phyloP scores from a whole-genome alignment of 1,140 invertebrate genomes.

The Gerris buenoi region DNA sequence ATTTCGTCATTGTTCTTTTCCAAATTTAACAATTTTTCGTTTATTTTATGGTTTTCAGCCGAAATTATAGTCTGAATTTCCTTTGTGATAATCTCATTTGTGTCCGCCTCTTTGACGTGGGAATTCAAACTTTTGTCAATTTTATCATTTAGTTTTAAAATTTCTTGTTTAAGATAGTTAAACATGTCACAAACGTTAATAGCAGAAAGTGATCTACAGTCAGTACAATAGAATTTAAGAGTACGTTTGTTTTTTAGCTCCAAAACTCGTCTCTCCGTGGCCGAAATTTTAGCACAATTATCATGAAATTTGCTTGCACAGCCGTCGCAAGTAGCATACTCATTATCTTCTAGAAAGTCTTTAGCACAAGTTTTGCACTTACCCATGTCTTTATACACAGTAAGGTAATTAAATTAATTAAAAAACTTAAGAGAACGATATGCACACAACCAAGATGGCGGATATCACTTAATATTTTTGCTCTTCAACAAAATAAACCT shows the following conservation, averaged over 20 bases:
- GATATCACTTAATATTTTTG: too few relatives aligned
- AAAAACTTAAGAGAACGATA: neutral
- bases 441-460: neutral
- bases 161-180: neutral
- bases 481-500: too few relatives aligned
- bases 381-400: neutral
- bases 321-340: neutral
- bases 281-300: neutral
- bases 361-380: neutral
- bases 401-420: neutral
- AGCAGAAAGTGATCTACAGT: neutral
- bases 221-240: neutral
- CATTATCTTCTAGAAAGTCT: neutral
- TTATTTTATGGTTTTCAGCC: neutral
- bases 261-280: neutral
- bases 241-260: neutral
- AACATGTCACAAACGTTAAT: neutral
- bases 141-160: neutral
- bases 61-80: neutral
- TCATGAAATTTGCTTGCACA: neutral
- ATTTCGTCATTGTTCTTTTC: neutral
- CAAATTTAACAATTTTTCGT: neutral
- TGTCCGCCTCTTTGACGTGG: neutral
- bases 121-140: neutral
- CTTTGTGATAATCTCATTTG: neutral